Evolutionary conservation across 2,113 vertebrate species (phyloP).

Genomic region (Scytalopus superciliaris): DNA sequence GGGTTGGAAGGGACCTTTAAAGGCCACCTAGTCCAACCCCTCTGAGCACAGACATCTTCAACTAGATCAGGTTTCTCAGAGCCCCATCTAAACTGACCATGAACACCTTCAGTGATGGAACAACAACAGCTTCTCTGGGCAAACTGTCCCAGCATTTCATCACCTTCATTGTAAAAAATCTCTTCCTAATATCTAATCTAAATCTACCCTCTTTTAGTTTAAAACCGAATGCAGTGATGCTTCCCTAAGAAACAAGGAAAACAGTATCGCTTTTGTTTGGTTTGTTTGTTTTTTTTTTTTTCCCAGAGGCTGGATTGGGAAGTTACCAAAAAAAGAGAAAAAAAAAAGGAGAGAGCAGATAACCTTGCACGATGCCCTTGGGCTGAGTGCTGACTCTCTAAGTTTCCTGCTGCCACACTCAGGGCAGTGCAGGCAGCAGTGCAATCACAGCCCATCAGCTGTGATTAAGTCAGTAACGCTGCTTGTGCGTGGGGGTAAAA

Average conservation of each 20-base stretch:
- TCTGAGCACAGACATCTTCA: neutral
- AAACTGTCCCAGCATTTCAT: neutral
- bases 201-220: neutral
- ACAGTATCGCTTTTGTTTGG: neutral
- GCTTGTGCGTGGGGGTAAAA: neutral
- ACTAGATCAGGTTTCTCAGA: neutral
- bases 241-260: neutral
- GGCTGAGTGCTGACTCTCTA: neutral
- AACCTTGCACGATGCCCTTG: neutral
- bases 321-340: neutral
- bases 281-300: neutral
- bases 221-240: neutral
- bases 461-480: neutral
- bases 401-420: neutral
- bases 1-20: neutral
- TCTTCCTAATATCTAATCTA: neutral
- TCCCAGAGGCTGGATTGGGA: neutral
- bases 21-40: neutral
- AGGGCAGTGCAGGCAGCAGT: neutral
- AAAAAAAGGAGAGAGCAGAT: neutral
- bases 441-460: neutral
- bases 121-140: neutral
- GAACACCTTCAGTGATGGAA: neutral
- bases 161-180: neutral
- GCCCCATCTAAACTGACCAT: neutral